Evolutionary conservation across 2,797 vertebrate genomes (phyloP).

Genomic region (Nothura maculosa): DNA sequence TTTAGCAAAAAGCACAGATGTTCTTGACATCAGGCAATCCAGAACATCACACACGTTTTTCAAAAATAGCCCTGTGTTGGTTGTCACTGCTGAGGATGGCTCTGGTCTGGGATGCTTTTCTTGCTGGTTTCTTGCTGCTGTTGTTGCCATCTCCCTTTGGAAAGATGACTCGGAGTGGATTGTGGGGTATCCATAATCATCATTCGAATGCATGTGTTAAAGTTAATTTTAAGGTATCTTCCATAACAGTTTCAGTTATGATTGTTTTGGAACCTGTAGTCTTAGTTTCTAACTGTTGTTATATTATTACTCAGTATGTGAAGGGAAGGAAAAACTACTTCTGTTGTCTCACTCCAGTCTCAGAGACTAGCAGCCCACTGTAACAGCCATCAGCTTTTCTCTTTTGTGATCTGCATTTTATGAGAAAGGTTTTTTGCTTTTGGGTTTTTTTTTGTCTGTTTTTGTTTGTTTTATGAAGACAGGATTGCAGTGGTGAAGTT

Average conservation of each 20-base stretch:
- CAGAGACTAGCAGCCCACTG: not conserved
- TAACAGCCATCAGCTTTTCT: not conserved
- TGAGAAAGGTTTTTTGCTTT: constrained; percentile 26
- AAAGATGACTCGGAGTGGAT: constrained; percentile 20
- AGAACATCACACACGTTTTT: no score
- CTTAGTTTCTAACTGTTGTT: not conserved
- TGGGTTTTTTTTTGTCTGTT: not conserved
- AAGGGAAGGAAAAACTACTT: not conserved
- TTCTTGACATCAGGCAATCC: no score
- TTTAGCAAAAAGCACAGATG: no score
- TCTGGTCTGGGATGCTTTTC: constrained; percentile 22
- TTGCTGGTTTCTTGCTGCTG: constrained; percentile 44
- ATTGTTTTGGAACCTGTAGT: not conserved
- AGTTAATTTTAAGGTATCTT: not conserved
- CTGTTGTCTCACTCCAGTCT: not conserved
- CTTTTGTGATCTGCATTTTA: not conserved
- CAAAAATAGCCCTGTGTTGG: not conserved
- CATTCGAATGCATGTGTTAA: not conserved
- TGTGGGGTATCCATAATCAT: constrained; percentile 44
- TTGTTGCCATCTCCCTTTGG: not conserved
- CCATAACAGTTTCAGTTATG: not conserved
- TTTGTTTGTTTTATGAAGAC: not conserved
- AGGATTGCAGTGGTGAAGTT: constrained; percentile 44
- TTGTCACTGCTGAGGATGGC: not conserved
- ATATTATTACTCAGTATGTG: not conserved